Conservation (phyloP, 2,888 invertebrate species). For the Apamea anceps region DNA sequence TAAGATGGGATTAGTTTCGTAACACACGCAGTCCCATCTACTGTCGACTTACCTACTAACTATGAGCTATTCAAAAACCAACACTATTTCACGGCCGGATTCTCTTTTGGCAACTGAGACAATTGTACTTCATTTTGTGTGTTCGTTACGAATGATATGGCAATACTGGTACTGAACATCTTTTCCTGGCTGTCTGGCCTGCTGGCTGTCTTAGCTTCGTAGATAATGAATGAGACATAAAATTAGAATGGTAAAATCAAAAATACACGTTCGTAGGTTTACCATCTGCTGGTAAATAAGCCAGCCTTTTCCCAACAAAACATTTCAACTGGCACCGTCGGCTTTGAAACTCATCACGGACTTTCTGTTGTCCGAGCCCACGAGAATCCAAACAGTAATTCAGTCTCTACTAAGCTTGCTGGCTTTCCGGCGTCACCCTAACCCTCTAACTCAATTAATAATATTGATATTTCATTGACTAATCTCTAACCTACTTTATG, state of each 20-base stretch:
- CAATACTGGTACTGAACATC: background rate
- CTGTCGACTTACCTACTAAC: background rate
- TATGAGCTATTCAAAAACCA: constrained; percentile 18
- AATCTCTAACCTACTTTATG: constrained; percentile 23
- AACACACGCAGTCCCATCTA: background rate
- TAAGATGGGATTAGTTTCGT: constrained; percentile 31
- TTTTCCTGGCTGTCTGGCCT: background rate
- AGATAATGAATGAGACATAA: background rate
- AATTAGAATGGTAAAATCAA: background rate
- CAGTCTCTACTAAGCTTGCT: background rate
- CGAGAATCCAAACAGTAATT: background rate
- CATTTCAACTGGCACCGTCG: background rate
- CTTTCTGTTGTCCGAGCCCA: background rate
- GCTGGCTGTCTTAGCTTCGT: background rate
- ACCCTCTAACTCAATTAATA: background rate
- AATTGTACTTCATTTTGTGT: background rate
- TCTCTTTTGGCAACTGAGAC: background rate
- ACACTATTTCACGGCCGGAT: background rate
- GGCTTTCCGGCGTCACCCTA: background rate
- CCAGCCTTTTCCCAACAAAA: background rate
- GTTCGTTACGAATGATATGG: background rate
- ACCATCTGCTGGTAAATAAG: background rate
- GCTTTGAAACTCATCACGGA: background rate
- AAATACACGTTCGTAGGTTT: background rate
- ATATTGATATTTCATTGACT: constrained; percentile 7